Base-by-base conservation (phyloP, 2,888 invertebrate species). In the Anarsia innoxiella region DNA sequence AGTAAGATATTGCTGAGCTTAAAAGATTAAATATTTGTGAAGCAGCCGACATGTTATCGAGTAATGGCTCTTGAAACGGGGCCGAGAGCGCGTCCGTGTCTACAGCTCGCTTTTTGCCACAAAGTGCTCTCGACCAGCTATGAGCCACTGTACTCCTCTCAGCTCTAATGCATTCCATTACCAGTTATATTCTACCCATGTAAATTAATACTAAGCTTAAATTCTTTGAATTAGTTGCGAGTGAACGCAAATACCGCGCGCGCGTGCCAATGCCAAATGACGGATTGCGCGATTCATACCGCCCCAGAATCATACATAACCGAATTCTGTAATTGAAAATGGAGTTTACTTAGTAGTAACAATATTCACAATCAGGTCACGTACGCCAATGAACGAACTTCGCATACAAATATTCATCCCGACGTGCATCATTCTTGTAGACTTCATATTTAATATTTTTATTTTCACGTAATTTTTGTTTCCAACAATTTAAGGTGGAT, bases 271-370 rank as follows among this genome's bases (percentile, higher is more conserved):
- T 54, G 50, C 48, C 48, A 38, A 53, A 54, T 59, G 53, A 51
- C 47, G 51, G 48, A 58, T 51, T 52, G n/a, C 45, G 46, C 51
- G 50, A 62, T 65, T 66, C 62, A 59, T 60, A 48, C 52, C 46
- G 45, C 38, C 44, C 37, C 31, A 43, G 44, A 52, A 52, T 54
- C 48, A 53, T 49, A 49, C 48, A 57, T 59, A 56, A 56, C 57
- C 50, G 58, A 68, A 66, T 59, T 59, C 52, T 50, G 61, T 77
- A 74, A 76, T 75, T 74, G 75, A 73, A 76, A 77, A 70, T 61
- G 53, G 64, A 69, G 70, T 72, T 73, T 73, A 71, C 63, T 73
- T 67, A 64, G 66, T 67, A 64, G 66, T 58, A 66, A 59, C 57
- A 53, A 56, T 59, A 72, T 77, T 71, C 68, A 60, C 63, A 73